Percentiles rank a stretch among this genome's conserved stretches.
Conservation (phyloP, 2,797 vertebrate species). For the Galagoides demidoff region DNA sequence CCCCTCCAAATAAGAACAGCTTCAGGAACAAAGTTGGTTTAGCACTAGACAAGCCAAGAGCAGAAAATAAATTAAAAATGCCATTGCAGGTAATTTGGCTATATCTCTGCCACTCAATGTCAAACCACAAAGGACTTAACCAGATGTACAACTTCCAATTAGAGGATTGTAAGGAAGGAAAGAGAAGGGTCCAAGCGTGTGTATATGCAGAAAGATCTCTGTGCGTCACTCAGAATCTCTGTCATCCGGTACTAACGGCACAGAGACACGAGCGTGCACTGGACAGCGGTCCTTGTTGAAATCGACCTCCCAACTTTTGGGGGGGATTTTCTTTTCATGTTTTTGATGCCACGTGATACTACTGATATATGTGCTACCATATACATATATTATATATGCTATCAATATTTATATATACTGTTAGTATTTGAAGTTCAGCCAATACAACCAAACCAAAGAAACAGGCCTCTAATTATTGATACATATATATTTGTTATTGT, state of each 20-base stretch:
- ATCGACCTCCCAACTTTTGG: neutral
- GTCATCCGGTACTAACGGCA: neutral
- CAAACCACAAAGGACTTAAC: constrained; percentile 3
- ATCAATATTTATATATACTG: neutral
- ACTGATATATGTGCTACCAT: too few relatives aligned
- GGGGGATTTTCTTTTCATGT: neutral
- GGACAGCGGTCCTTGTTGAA: neutral
- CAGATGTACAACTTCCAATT: constrained; percentile 21
- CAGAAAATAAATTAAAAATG: constrained; percentile 37
- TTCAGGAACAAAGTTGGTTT: constrained; percentile 20
- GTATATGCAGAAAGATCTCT: neutral
- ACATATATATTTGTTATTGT: too few relatives aligned
- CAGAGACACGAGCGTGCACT: neutral
- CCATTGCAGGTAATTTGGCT: constrained; percentile 36
- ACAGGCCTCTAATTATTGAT: neutral
- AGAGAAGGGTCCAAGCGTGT: too few relatives aligned
- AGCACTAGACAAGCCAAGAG: neutral
- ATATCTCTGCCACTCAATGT: constrained; percentile 43
- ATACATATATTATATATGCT: too few relatives aligned
- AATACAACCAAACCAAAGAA: neutral
- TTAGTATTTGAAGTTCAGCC: neutral
- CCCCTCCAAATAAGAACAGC: neutral
- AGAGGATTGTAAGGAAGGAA: neutral
- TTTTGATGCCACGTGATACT: neutral
- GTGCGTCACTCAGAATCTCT: neutral